Evolutionary conservation across 2,888 invertebrate genomes (phyloP), one percentile per base, ranked within the genome.

Genomic region (Lepidochrysops patricia): DNA sequence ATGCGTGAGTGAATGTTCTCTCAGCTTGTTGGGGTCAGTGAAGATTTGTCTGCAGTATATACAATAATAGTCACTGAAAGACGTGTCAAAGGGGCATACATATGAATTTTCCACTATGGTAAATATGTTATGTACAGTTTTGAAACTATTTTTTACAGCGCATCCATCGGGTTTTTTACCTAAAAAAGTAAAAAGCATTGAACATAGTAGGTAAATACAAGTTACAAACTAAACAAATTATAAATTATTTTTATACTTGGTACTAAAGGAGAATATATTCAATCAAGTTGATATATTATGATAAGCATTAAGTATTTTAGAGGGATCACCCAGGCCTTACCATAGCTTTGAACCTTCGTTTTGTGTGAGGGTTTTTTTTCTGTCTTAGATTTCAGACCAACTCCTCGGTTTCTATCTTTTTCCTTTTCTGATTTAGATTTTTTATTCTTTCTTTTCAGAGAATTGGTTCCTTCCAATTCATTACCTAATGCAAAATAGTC

Each of bases 31-130:
- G 0, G 87, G 83, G 6, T 87, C 84, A 0, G 81, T 80, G 69
- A 79, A 84, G 2, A 71, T 66, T 49, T 68, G 63, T 26, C 66
- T 66, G 2, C 81, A 72, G 57, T 83, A 73, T 0, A 77, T 67
- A 60, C 87, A 87, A 64, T 82, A 87, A 1, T 82, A 74, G 50
- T 84, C 82, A 57, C 84, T 84, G 63, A 80, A 84, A 0, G 80
- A 79, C 0, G 80, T 80, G 34, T 77, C 77, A 63, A 87, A 87
- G 0, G 86, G 86, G 43, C 85, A 84, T 0, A 79, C 82, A 49
- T 72, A 85, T 0, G 86, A 84, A 58, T 77, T 79, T 52, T 84
- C 82, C 0, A 86, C 79, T 12, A 86, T 68, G 0, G 72, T 72
- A 0, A 76, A 67, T 0, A 79, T 73, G 64, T 87, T 84, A 0